Base-by-base conservation (phyloP, 2,113 vertebrate species). In the Mirza zaza region DNA sequence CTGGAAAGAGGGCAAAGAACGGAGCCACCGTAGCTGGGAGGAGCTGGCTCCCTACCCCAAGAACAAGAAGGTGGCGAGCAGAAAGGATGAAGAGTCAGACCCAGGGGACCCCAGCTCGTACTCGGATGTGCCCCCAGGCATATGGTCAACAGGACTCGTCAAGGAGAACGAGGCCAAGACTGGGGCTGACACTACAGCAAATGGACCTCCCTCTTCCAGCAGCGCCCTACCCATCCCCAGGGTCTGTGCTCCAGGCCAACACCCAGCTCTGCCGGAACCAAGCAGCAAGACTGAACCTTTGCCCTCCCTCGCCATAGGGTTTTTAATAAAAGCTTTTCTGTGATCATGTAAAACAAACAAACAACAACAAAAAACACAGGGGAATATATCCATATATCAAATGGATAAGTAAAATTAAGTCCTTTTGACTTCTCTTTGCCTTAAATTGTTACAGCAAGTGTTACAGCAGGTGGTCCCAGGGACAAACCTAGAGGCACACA, bases 71-170 rank as follows among this genome's bases (percentile, higher is more conserved):
- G 77, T 14, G 45, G 97, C 91, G 25, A 98, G 96, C 90, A 97
- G 98, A 6, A 99, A 99, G 97, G 99, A 99, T 76, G 99, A 99
- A 15, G 99, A 99, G 96, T 98, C 99, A 98, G 99, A 99, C 96
- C 99, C 99, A 8, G 99, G 99, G 99, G 99, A 99, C 96, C 99
- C 99, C 75, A 99, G 99, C 86, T 99, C 99, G 27, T 99, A 99
- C 92, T 99, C 99, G 0, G 99, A 99, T 73, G 99, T 99, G 5
- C 99, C 99, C 21, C 98, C 99, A 98, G 99, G 99, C 5, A 98
- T 98, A 0, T 99, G 99, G 99, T 99, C 99, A 18, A 99, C 98
- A 6, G 99, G 99, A 42, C 98, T 99, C 61, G 99, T 99, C 63
- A 99, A 99, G 97, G 98, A 99, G 3, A 99, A 99, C 0, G 99